Conservation (phyloP, 2,888 invertebrate genomes). For the Cremastobaeus sp. region DNA sequence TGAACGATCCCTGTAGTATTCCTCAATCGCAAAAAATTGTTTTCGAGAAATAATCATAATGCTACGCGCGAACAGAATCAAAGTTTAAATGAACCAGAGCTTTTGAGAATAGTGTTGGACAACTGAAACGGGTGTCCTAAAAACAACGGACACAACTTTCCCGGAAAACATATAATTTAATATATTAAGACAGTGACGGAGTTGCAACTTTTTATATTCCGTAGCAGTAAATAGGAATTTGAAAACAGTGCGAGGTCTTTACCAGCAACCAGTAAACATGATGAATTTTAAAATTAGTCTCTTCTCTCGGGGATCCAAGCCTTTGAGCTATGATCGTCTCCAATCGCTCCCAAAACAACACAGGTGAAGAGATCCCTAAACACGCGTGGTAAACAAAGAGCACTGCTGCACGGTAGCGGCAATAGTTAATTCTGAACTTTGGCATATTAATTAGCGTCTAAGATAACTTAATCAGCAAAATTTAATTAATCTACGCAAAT, state of each 20-base stretch:
- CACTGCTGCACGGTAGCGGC: no score
- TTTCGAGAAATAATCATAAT: slow-evolving; percentile 55
- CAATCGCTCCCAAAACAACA: no score
- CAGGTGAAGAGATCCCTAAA: no score
- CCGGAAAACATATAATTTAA: slow-evolving; percentile 39
- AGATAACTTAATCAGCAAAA: background rate
- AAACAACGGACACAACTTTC: slow-evolving; percentile 32
- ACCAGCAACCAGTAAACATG: slow-evolving; percentile 16
- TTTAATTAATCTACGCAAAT: no score
- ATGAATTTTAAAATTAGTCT: background rate
- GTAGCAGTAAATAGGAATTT: slow-evolving; percentile 25
- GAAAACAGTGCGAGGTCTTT: slow-evolving; percentile 15
- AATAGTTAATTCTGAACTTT: background rate
- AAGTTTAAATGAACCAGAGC: slow-evolving; percentile 55
- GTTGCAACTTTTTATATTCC: slow-evolving; percentile 31
- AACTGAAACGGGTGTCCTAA: slow-evolving; percentile 29
- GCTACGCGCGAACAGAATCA: slow-evolving; percentile 40
- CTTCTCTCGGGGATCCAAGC: no score
- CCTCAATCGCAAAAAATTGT: slow-evolving; percentile 57
- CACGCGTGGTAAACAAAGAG: no score
- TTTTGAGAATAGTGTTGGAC: slow-evolving; percentile 33
- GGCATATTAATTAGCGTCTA: slow-evolving; percentile 2
- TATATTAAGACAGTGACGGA: slow-evolving; percentile 21
- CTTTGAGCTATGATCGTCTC: no score
- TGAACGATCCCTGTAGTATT: slow-evolving; percentile 56